phyloP scores from a whole-genome alignment of 37 sponge, comb jelly and placozoan species.

The Amphimedon queenslandica region DNA sequence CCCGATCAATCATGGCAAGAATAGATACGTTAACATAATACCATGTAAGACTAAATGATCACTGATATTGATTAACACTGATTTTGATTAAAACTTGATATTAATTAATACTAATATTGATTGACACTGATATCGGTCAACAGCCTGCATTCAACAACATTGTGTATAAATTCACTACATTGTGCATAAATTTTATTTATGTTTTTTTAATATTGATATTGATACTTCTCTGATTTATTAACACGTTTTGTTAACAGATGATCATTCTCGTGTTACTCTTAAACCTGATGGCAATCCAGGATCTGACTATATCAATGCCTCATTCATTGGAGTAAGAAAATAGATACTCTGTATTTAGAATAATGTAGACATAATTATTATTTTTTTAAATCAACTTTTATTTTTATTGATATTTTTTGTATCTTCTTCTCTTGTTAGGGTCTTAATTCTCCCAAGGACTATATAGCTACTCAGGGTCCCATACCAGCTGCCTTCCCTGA shows the following conservation, averaged over 20 bases:
- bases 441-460: conserved; percentile 29
- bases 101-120: too few species aligned
- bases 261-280: neutral
- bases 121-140: too few species aligned
- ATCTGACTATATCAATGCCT: conserved; percentile 12
- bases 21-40: conserved; percentile 76
- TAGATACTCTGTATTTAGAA: neutral
- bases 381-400: neutral
- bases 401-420: neutral
- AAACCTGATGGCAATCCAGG: neutral
- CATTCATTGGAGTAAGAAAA: neutral
- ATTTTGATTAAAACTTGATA: too few species aligned
- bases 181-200: too few species aligned
- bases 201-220: too few species aligned
- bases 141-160: too few species aligned
- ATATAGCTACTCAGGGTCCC: conserved; percentile 69
- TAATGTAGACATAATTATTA: neutral
- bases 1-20: conserved; percentile 63
- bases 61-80: too few species aligned
- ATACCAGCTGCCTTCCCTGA: conserved; percentile 47
- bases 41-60: conserved; percentile 76
- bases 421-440: conserved; percentile 25
- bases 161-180: too few species aligned
- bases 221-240: neutral
- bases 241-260: neutral